Evolutionary conservation across 2,888 invertebrate genomes (phyloP).

Genomic region (Glaucopsyche alexis): DNA sequence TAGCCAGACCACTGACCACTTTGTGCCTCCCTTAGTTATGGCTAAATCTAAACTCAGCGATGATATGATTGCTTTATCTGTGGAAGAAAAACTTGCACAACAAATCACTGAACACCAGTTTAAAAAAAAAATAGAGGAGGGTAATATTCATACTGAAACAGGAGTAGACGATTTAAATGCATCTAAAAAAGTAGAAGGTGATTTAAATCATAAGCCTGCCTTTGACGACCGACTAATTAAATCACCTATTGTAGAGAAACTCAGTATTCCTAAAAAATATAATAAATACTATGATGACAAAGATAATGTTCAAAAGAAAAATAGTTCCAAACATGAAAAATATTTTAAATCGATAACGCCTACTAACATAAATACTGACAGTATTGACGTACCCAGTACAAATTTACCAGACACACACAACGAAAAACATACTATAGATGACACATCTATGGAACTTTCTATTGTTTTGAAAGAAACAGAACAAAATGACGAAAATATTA

Average conservation of each 20-base stretch:
- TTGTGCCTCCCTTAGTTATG: conserved; percentile 75
- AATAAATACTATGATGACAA: conserved; percentile 56
- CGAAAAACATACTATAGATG: conserved; percentile 46
- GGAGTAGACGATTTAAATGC: not conserved
- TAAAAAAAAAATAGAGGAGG: conserved; percentile 43
- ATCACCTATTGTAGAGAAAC: conserved; percentile 1
- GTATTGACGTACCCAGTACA: conserved; percentile 40
- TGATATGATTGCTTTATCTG: conserved; percentile 73
- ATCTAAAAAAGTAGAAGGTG: not conserved
- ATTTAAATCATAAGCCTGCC: not conserved
- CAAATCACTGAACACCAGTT: conserved; percentile 60
- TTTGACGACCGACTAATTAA: conserved; percentile 25
- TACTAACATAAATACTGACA: conserved; percentile 16
- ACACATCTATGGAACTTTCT: conserved; percentile 60
- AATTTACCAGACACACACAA: conserved; percentile 35
- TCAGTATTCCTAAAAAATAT: conserved; percentile 60
- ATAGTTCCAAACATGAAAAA: conserved; percentile 21
- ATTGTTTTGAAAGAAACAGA: conserved; percentile 61
- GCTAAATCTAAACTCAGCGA: conserved; percentile 74
- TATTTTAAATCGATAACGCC: conserved; percentile 25
- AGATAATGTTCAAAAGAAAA: conserved; percentile 47
- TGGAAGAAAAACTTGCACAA: conserved; percentile 74
- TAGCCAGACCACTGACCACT: conserved; percentile 74
- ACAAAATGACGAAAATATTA: conserved; percentile 41
- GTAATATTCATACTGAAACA: conserved; percentile 32